These are phyloP conservation scores for Callipepla californica DNA, from an alignment of 2,113 vertebrate genomes.

Conservation along the genomic window DNA sequence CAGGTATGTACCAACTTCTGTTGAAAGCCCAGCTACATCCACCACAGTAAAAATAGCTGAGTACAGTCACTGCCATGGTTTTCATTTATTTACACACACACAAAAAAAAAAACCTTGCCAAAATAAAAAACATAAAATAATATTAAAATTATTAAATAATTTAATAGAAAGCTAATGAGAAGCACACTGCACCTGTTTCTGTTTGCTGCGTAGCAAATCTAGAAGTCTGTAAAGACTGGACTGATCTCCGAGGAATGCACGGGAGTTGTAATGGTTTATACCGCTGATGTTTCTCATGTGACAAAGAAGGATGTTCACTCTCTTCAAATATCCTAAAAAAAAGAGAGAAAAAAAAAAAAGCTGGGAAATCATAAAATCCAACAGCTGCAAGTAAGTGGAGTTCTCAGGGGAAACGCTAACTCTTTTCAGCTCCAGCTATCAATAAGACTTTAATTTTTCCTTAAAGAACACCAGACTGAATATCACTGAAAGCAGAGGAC, in stretches of 20 bases:
- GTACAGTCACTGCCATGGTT: not conserved
- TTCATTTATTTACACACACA: not conserved
- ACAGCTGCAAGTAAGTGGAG: not conserved
- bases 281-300: constrained; percentile 53
- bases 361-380: constrained; percentile 1
- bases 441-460: not conserved
- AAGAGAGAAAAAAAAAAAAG: not conserved
- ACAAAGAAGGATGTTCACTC: not conserved
- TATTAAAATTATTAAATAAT: too few species aligned
- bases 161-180: not conserved
- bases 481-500: not conserved
- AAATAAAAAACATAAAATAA: not conserved
- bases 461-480: not conserved
- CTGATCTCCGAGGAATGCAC: constrained; percentile 55
- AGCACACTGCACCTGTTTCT: constrained; percentile 70
- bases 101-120: not conserved
- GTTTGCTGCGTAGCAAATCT: constrained; percentile 43
- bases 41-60: not conserved
- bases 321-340: constrained; percentile 70
- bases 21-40: not conserved
- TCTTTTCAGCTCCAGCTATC: not conserved
- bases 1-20: not conserved
- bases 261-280: constrained; percentile 53
- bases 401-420: not conserved
- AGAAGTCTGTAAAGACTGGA: constrained; percentile 41